Conservation (phyloP, 2,113 vertebrate genomes). For the Struthio camelus region DNA sequence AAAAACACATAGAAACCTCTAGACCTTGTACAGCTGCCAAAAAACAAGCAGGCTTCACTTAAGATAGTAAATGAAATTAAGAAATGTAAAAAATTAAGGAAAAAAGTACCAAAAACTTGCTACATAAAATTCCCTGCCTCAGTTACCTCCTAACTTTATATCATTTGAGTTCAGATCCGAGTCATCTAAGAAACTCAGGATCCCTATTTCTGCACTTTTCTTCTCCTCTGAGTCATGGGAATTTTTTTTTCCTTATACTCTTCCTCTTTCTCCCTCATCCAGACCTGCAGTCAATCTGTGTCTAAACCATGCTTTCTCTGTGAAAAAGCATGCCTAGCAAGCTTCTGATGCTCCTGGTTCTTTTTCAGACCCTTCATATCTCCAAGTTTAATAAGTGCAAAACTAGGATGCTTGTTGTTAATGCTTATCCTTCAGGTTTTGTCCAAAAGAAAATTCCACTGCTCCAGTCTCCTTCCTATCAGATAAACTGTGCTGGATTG, state of each 20-base stretch:
- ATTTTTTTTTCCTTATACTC: not conserved
- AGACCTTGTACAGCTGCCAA: not conserved
- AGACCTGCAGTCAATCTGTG: not conserved
- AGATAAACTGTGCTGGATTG: not conserved
- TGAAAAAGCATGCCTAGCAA: no score
- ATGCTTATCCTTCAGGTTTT: not conserved
- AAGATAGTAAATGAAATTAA: not conserved
- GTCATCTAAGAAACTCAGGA: not conserved
- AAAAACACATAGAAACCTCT: not conserved
- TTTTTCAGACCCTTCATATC: not conserved
- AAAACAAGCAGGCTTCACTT: not conserved
- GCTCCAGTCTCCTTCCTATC: not conserved
- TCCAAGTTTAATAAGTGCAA: not conserved
- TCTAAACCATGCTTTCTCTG: not conserved
- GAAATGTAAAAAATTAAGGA: not conserved
- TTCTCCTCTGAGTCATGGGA: not conserved
- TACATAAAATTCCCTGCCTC: not conserved
- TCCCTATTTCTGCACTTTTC: not conserved
- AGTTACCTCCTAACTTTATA: not conserved
- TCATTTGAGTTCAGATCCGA: not conserved
- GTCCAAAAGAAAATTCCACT: not conserved
- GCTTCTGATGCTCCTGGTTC: not conserved
- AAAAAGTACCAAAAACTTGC: not conserved
- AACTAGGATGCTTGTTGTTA: not conserved
- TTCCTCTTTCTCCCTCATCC: not conserved